Percentiles rank a stretch among this genome's conserved stretches.
Evolutionary conservation across 2,797 vertebrate species (phyloP).

Genomic region (Alca torda): DNA sequence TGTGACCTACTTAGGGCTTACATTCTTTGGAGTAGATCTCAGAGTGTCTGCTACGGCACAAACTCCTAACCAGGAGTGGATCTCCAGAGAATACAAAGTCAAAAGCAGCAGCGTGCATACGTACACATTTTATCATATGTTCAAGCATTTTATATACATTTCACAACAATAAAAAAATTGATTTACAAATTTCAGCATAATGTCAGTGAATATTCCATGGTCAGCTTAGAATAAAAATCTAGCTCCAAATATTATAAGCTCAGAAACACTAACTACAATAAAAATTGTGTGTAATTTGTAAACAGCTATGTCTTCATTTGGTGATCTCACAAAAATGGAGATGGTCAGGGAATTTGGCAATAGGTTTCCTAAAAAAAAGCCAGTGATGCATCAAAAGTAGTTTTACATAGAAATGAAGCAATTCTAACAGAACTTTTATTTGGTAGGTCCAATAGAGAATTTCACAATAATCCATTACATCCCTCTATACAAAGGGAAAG

Average conservation of each 20-base stretch:
- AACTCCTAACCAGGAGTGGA: neutral
- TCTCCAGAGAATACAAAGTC: neutral
- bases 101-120: neutral
- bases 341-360: neutral
- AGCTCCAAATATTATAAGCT: neutral
- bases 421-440: neutral
- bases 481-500: neutral
- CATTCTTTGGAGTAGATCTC: neutral
- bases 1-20: neutral
- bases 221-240: neutral
- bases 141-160: neutral
- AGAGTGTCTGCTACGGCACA: neutral
- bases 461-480: neutral
- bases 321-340: neutral
- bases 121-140: accelerated
- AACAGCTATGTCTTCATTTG: neutral
- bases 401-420: neutral
- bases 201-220: neutral
- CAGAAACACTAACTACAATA: neutral
- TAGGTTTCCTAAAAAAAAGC: neutral
- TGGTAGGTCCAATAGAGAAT: neutral
- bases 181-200: neutral
- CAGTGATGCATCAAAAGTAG: neutral
- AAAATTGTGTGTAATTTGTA: neutral
- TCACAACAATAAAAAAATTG: neutral